Percentiles rank a stretch among this genome's conserved stretches.
Conservation (phyloP, 2,888 invertebrate species). For the Agelastica alni region DNA sequence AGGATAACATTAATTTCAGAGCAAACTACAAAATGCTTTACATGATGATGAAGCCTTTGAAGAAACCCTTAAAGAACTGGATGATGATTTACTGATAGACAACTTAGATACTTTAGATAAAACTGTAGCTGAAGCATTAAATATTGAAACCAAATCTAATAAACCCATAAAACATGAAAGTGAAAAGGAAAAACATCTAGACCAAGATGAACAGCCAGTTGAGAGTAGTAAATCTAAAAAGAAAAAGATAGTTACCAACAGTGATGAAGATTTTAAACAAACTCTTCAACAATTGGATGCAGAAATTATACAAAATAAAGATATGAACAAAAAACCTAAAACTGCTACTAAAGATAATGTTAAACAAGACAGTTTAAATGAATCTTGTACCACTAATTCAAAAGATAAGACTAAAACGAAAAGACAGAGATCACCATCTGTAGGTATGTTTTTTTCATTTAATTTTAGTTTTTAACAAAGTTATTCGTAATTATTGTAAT, state of each 20-base stretch:
- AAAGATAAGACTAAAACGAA: constrained; percentile 28
- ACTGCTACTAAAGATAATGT: not conserved
- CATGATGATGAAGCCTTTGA: constrained; percentile 74
- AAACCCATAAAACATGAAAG: constrained; percentile 18
- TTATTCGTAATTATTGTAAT: no score
- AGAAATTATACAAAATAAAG: constrained; percentile 15
- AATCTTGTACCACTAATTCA: constrained; percentile 20
- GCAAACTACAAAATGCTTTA: constrained; percentile 56
- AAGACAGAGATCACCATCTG: constrained; percentile 33
- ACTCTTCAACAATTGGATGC: constrained; percentile 33
- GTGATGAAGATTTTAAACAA: constrained; percentile 13
- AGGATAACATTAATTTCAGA: no score
- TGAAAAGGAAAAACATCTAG: not conserved
- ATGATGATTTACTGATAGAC: constrained; percentile 58
- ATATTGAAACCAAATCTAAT: constrained; percentile 27
- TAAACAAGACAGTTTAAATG: constrained; percentile 20
- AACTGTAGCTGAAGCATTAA: constrained; percentile 44
- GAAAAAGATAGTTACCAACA: not conserved
- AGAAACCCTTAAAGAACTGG: constrained; percentile 68
- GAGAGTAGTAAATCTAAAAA: not conserved
- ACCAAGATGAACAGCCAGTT: not conserved
- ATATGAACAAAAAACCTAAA: not conserved
- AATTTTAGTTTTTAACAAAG: not conserved
- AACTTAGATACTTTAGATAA: constrained; percentile 48
- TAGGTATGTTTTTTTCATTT: constrained; percentile 26